These are phyloP conservation scores for Stegana nigrithorax DNA, from an alignment of 2,888 invertebrate genomes.

Conservation along the genomic window DNA sequence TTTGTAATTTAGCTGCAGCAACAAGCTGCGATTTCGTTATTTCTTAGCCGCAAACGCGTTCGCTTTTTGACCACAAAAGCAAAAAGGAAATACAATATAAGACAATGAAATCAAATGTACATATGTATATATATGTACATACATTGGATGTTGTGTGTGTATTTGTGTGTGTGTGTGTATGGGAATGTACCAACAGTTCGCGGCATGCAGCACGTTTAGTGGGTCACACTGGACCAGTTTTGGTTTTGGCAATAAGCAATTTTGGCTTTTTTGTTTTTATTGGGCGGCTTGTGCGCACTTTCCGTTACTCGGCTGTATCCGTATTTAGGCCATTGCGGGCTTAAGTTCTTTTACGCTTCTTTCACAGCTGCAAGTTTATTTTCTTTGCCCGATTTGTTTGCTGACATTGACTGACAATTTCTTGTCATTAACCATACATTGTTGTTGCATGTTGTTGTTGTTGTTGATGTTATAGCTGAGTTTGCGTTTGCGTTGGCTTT, in stretches of 20 bases:
- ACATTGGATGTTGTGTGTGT: too few species aligned
- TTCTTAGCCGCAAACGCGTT: too few species aligned
- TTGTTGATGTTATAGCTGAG: too few species aligned
- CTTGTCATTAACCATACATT: neutral
- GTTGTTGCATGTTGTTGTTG: too few species aligned
- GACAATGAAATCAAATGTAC: too few species aligned
- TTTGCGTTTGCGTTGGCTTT: neutral
- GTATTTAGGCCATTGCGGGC: too few species aligned
- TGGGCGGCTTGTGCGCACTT: constrained; percentile 2
- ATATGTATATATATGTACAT: too few species aligned
- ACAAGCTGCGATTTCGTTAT: constrained; percentile 12
- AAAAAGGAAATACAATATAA: constrained; percentile 15
- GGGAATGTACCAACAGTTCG: too few species aligned
- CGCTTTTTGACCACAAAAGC: constrained; percentile 10
- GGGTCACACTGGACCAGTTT: constrained; percentile 57
- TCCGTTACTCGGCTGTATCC: too few species aligned
- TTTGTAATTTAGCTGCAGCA: neutral
- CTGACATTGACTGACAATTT: constrained; percentile 23
- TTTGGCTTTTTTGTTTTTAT: constrained; percentile 40
- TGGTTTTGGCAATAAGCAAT: constrained; percentile 38
- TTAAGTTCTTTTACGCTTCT: constrained; percentile 20
- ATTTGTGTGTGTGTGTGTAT: too few species aligned
- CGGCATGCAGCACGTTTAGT: constrained; percentile 36
- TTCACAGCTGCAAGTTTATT: neutral
- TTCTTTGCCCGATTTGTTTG: constrained; percentile 13